Percentiles rank a stretch among this genome's conserved stretches.
phyloP scores from a whole-genome alignment of 2,113 vertebrate species.

The Triplophysa rosa region DNA sequence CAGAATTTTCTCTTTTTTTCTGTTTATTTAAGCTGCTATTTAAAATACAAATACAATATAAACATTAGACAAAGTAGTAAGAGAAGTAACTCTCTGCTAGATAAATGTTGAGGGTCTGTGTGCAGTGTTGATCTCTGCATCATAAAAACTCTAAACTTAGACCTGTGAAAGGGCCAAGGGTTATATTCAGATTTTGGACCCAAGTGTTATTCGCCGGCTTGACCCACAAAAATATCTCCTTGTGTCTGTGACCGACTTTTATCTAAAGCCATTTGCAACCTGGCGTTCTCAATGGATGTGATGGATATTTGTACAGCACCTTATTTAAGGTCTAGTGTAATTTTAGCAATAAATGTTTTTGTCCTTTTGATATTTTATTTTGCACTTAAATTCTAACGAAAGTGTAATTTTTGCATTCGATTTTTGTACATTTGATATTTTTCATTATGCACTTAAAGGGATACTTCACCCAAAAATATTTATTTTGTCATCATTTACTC shows the following conservation, averaged over 20 bases:
- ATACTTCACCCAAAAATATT: too few species aligned
- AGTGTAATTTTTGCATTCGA: too few species aligned
- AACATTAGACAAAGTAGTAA: neutral
- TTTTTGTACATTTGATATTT: too few species aligned
- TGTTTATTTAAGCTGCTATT: conserved; percentile 6
- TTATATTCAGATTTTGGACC: conserved; percentile 31
- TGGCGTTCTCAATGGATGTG: too few species aligned
- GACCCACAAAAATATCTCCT: neutral
- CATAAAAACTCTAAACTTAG: conserved; percentile 43
- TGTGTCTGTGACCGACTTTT: neutral
- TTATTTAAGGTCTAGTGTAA: too few species aligned
- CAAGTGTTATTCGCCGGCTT: conserved; percentile 1
- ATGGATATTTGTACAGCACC: too few species aligned
- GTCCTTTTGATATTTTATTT: too few species aligned
- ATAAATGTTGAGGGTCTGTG: conserved; percentile 10
- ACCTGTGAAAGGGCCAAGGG: conserved; percentile 26
- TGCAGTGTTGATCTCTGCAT: neutral
- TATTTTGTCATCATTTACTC: too few species aligned
- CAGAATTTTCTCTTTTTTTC: too few species aligned
- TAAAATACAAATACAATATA: neutral
- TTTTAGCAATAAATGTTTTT: too few species aligned
- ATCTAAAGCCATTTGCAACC: neutral
- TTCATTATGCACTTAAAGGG: too few species aligned
- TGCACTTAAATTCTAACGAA: too few species aligned
- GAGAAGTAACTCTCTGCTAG: conserved; percentile 6